phyloP scores from a whole-genome alignment of 2,888 invertebrate species.

The Acanthococcus lagerstroemiae region DNA sequence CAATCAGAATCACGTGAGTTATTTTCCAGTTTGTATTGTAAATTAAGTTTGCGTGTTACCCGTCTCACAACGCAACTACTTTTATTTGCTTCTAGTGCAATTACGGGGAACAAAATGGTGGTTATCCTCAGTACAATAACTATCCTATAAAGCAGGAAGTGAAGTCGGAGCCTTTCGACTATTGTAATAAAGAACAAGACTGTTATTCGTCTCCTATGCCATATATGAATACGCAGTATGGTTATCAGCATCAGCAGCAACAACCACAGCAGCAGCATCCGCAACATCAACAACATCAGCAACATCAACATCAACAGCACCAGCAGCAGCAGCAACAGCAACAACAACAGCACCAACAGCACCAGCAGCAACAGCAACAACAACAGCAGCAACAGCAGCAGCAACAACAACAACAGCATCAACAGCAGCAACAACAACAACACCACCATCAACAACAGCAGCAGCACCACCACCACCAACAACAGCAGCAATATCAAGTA shows the following conservation, averaged over 20 bases:
- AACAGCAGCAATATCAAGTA: slow-evolving; percentile 1
- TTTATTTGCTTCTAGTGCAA: slow-evolving; percentile 7
- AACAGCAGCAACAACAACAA: neutral
- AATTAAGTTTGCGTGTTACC: neutral
- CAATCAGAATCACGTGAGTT: slow-evolving; percentile 15
- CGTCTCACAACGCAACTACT: neutral
- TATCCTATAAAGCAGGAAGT: slow-evolving; percentile 25
- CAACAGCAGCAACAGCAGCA: slow-evolving; percentile 1
- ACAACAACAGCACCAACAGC: slow-evolving; percentile 2
- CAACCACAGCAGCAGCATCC: slow-evolving; percentile 16
- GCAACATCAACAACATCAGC: slow-evolving; percentile 9
- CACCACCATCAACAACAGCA: neutral
- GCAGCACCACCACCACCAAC: neutral
- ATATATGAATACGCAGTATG: slow-evolving; percentile 19
- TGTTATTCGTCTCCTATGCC: slow-evolving; percentile 23
- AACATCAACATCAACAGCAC: neutral
- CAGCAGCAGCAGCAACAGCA: neutral
- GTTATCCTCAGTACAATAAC: slow-evolving; percentile 19
- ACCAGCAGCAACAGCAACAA: neutral
- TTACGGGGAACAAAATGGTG: slow-evolving; percentile 20
- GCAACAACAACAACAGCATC: neutral
- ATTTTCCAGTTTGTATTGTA: neutral
- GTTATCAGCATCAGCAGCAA: slow-evolving; percentile 17
- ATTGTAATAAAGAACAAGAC: slow-evolving; percentile 26
- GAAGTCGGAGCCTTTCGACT: slow-evolving; percentile 19